phyloP scores from a whole-genome alignment of 2,888 invertebrate genomes.

The Pyrrhosoma nymphula region DNA sequence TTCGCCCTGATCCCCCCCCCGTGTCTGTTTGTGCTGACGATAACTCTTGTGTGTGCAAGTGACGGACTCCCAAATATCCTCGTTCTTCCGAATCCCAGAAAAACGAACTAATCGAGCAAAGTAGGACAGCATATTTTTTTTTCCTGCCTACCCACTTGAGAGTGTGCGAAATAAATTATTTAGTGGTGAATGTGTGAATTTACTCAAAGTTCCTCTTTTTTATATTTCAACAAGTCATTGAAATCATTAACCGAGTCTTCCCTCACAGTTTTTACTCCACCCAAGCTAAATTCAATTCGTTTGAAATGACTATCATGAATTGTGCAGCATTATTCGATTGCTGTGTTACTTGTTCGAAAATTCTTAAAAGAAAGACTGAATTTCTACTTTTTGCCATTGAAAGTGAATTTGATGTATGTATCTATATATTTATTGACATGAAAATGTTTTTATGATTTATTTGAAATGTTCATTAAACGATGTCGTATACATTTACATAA shows the following conservation, averaged over 20 bases:
- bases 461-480: not conserved
- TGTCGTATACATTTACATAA: not conserved
- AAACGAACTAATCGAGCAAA: not conserved
- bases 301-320: too few species aligned
- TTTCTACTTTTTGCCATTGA: not conserved
- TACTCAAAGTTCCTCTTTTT: not conserved
- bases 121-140: not conserved
- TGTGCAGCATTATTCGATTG: not conserved
- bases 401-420: not conserved
- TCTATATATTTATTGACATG: not conserved
- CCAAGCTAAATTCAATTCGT: too few species aligned
- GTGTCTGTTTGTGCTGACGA: constrained; percentile 21
- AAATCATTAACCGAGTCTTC: not conserved
- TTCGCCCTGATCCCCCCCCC: not conserved
- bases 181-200: not conserved
- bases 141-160: not conserved
- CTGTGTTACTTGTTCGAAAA: not conserved
- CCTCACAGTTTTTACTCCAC: too few species aligned
- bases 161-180: not conserved
- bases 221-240: not conserved
- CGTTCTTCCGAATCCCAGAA: not conserved
- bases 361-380: not conserved
- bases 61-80: not conserved
- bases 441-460: not conserved
- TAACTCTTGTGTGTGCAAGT: not conserved